Evolutionary conservation across 2,113 vertebrate genomes (phyloP).

Genomic region (Trogon surrucura): DNA sequence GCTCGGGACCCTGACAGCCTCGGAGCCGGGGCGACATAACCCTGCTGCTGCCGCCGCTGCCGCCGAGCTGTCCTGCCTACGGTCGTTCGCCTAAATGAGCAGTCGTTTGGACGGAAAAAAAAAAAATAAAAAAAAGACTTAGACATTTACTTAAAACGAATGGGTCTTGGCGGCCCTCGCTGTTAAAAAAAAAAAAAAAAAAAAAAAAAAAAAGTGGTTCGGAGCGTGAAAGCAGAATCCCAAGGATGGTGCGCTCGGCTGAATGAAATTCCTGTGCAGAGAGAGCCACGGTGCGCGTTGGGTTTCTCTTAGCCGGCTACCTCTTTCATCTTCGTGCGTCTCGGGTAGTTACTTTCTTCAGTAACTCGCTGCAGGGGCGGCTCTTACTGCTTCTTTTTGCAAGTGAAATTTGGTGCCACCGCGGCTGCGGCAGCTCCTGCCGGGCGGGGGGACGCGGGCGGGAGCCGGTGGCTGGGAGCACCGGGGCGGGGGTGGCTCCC

Average conservation of each 20-base stretch:
- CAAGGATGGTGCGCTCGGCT: neutral
- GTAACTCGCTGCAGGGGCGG: neutral
- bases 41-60: conserved; percentile 63
- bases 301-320: neutral
- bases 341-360: neutral
- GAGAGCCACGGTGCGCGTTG: neutral
- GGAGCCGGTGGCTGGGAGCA: neutral
- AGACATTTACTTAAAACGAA: neutral
- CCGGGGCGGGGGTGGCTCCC: neutral
- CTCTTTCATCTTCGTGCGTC: neutral
- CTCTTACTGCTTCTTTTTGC: neutral
- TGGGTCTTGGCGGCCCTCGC: neutral
- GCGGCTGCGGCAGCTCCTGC: accelerated
- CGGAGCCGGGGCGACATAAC: conserved; percentile 59
- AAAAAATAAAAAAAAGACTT: neutral
- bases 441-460: neutral
- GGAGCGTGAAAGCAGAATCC: neutral
- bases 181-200: too few species aligned
- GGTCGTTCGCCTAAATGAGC: conserved; percentile 61
- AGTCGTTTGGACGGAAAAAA: conserved; percentile 33
- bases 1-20: conserved; percentile 75
- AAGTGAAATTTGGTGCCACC: neutral
- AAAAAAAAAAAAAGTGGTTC: neutral
- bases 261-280: neutral
- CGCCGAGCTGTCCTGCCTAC: conserved; percentile 72